Evolutionary conservation across 2,888 invertebrate genomes (phyloP), one percentile per base, ranked within the genome.

Genomic region (Ophraella communa): DNA sequence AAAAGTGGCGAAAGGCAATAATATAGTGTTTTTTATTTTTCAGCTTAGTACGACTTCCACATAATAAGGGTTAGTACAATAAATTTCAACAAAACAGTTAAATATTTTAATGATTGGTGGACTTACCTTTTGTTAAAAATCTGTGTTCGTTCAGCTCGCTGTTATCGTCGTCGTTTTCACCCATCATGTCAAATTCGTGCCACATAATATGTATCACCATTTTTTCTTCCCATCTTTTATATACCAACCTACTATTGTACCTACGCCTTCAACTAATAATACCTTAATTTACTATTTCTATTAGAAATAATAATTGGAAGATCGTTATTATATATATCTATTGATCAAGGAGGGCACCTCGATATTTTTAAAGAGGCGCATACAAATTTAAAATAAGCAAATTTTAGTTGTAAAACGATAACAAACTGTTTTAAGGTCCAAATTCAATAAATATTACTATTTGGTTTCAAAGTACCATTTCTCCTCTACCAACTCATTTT

Each of bases 81-180:
- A 51, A 14, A 3, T 17, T 23, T 51, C n/a, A 51, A 51, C 18
- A 51, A 23, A 2, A 7, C n/a, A n/a, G n/a, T n/a, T n/a, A n/a
- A n/a, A n/a, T n/a, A n/a, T 14, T 2, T 51, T 4, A 0, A 23
- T 47, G 14, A 17, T 4, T 42, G 8, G 20, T 24, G 10, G 4
- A 30, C 69, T 73, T 70, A 82, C 90, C 90, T 83, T 91, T 91
- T 51, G 92, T 91, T 73, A 93, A 85, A 81, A 93, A 93, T 79
- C 92, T 89, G 54, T 81, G 80, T 62, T 81, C 82, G 70, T 81
- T 81, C 64, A 91, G 85, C 76, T 93, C 93, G 76, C 92, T 92
- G 81, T 92, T 92, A 66, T 90, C 89, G 81, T 92, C 92, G 81
- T 91, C 90, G 80, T 87, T 87, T 83, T 89, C 88, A 82, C 87